Evolutionary conservation across 1,140 invertebrate genomes (phyloP).

Genomic region (Drosophila ironensis): DNA sequence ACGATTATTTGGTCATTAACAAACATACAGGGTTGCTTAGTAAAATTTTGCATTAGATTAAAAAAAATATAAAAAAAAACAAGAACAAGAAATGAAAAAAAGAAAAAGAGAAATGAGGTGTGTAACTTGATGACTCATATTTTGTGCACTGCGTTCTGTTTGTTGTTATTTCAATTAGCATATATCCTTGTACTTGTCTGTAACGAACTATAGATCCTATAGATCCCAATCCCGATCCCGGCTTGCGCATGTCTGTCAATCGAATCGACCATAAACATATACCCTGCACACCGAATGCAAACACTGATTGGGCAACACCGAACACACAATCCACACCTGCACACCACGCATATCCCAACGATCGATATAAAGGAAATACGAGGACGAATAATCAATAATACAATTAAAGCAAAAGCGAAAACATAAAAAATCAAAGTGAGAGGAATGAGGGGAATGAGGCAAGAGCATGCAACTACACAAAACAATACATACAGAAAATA

Average conservation of each 20-base stretch:
- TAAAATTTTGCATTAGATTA: conserved; percentile 75
- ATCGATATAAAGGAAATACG: conserved; percentile 34
- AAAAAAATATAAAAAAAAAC: not conserved
- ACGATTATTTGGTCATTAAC: conserved; percentile 57
- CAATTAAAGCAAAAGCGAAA: not conserved
- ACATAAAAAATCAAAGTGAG: not conserved
- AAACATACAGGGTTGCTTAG: conserved; percentile 78
- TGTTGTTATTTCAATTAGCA: conserved; percentile 54
- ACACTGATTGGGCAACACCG: conserved; percentile 9
- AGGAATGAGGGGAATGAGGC: conserved; percentile 7
- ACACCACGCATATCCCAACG: conserved; percentile 78
- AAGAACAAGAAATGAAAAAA: not conserved
- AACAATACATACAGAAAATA: conserved; percentile 34
- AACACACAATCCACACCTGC: conserved; percentile 35
- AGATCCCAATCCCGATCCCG: too few relatives aligned
- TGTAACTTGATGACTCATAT: conserved; percentile 34
- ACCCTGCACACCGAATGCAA: not conserved
- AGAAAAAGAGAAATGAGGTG: not conserved
- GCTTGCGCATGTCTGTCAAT: conserved; percentile 28
- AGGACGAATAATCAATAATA: conserved; percentile 3
- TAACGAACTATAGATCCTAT: conserved; percentile 11
- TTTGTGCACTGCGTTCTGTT: conserved; percentile 60
- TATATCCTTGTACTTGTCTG: conserved; percentile 10
- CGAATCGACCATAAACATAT: conserved; percentile 12
- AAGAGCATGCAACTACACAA: conserved; percentile 16